Evolutionary conservation across 1,140 invertebrate species (phyloP).

Genomic region (Cryptotermes secundus): DNA sequence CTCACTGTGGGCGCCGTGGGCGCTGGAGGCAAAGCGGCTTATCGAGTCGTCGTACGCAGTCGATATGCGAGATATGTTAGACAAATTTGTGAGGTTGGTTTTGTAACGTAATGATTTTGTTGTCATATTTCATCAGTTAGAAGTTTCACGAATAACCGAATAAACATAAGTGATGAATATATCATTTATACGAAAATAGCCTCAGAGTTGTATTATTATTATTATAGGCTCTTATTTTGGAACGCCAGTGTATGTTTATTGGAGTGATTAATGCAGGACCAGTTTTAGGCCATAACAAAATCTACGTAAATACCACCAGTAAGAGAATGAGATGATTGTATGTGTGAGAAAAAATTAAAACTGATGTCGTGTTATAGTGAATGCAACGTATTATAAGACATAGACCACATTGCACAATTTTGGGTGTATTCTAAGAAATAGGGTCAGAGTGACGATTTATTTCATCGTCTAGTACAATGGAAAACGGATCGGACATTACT

Average conservation of each 20-base stretch:
- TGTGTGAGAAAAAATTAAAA: not conserved
- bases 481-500: not conserved
- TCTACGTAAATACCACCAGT: not conserved
- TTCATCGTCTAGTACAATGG: not conserved
- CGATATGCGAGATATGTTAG: too few species aligned
- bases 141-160: not conserved
- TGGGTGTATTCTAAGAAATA: not conserved
- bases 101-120: not conserved
- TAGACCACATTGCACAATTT: not conserved
- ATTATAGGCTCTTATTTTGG: too few species aligned
- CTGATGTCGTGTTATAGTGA: not conserved
- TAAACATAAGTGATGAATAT: not conserved
- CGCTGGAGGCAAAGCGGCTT: not conserved
- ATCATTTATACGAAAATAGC: not conserved
- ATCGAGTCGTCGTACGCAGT: not conserved
- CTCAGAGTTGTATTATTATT: not conserved
- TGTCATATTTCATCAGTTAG: not conserved
- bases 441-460: not conserved
- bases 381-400: not conserved
- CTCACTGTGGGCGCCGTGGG: too few species aligned
- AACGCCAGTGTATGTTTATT: not conserved
- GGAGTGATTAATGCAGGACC: not conserved
- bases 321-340: not conserved
- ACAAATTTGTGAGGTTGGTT: not conserved
- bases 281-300: not conserved